Conservation (phyloP, 2,797 vertebrate species). For the Karalla daura region DNA sequence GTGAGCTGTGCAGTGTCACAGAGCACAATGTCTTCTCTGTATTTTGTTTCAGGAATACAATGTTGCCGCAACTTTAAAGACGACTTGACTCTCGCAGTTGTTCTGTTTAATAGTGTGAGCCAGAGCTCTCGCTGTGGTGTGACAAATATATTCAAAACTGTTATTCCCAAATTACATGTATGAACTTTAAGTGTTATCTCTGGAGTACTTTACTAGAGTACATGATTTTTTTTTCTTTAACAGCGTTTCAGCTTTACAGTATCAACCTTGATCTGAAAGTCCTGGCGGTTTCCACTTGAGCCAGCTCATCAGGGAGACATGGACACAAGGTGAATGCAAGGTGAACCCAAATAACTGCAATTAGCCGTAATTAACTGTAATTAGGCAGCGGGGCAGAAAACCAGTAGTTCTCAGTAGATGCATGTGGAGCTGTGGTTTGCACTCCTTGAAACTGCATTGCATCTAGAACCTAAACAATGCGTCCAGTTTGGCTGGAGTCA, state of each 20-base stretch:
- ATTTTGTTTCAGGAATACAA: neutral
- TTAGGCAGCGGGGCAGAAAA: slow-evolving; percentile 38
- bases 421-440: slow-evolving; percentile 17
- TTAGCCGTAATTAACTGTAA: slow-evolving; percentile 46
- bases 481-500: too few species aligned
- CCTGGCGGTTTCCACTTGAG: slow-evolving; percentile 18
- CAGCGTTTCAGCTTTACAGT: neutral
- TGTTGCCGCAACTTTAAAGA: neutral
- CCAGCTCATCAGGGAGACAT: slow-evolving; percentile 10
- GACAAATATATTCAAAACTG: neutral
- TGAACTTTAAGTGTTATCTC: neutral
- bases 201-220: neutral
- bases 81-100: neutral
- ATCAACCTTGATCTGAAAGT: neutral
- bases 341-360: slow-evolving; percentile 49
- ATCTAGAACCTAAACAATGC: slow-evolving; percentile 6
- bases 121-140: neutral
- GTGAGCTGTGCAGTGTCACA: neutral
- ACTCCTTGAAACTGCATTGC: slow-evolving; percentile 1
- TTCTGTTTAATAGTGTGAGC: neutral
- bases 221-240: neutral
- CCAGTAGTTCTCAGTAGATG: slow-evolving; percentile 12
- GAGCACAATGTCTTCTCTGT: slow-evolving; percentile 7
- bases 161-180: neutral
- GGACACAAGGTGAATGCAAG: slow-evolving; percentile 42